Percentiles rank a stretch among this genome's conserved stretches.
These are phyloP conservation scores for Philaenus spumarius DNA, from an alignment of 1,140 invertebrate genomes.

Conservation along the genomic window DNA sequence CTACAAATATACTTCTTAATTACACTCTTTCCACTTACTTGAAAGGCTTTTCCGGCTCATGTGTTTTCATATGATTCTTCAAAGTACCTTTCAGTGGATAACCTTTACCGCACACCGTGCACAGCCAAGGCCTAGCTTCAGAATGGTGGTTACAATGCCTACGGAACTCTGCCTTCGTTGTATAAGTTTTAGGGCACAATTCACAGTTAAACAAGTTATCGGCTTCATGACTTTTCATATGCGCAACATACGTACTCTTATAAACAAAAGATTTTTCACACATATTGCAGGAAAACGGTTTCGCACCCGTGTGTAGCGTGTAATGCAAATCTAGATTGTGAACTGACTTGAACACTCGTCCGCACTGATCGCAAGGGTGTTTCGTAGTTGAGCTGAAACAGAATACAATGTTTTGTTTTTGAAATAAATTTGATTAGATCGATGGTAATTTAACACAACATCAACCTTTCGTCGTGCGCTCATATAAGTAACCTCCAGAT, in stretches of 20 bases:
- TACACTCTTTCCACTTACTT: conserved; percentile 5
- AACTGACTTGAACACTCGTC: conserved; percentile 28
- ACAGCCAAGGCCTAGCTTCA: conserved; percentile 16
- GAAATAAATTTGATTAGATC: too few species aligned
- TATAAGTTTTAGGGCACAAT: not conserved
- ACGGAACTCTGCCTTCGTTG: not conserved
- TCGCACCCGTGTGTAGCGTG: conserved; percentile 55
- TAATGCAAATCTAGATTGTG: conserved; percentile 11
- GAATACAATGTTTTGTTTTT: too few species aligned
- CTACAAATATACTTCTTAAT: not conserved
- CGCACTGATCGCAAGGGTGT: conserved; percentile 36
- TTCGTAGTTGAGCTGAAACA: too few species aligned
- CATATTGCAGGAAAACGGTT: conserved; percentile 78
- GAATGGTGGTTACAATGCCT: conserved; percentile 4
- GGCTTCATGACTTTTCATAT: conserved; percentile 19
- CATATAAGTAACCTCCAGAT: too few species aligned
- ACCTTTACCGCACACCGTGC: conserved; percentile 16
- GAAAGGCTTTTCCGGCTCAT: conserved; percentile 18
- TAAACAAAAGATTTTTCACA: conserved; percentile 79
- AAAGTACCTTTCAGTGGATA: conserved; percentile 16
- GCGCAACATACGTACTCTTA: conserved; percentile 40
- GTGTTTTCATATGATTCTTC: conserved; percentile 17
- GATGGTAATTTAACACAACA: too few species aligned
- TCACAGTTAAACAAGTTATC: conserved; percentile 11
- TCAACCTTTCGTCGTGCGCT: too few species aligned